Evolutionary conservation across 2,797 vertebrate genomes (phyloP).

Genomic region (Halcyon badia): DNA sequence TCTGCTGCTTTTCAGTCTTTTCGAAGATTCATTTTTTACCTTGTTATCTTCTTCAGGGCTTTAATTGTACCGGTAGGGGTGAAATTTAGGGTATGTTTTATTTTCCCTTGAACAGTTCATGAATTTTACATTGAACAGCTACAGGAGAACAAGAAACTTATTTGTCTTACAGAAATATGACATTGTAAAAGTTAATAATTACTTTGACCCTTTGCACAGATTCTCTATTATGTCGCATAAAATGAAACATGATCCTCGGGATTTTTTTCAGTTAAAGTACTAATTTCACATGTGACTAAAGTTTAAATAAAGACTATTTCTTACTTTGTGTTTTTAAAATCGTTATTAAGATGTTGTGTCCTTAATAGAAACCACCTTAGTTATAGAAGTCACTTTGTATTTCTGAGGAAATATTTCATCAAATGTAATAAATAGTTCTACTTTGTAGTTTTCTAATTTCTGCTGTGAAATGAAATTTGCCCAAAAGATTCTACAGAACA

Average conservation of each 20-base stretch:
- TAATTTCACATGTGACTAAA: not conserved
- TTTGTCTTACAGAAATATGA: not conserved
- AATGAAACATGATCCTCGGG: not conserved
- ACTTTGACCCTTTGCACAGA: conserved; percentile 17
- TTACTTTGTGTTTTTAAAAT: not conserved
- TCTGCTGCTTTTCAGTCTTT: not conserved
- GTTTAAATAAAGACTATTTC: not conserved
- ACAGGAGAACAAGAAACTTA: not conserved
- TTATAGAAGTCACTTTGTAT: not conserved
- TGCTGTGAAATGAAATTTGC: not conserved
- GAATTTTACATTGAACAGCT: not conserved
- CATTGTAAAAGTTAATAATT: conserved; percentile 51
- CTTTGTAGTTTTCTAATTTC: not conserved
- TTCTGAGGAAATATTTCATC: not conserved
- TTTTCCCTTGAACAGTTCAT: not conserved
- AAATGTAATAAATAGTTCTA: not conserved
- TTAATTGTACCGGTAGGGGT: not conserved
- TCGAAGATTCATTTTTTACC: not conserved
- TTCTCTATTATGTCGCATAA: not conserved
- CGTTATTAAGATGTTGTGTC: not conserved
- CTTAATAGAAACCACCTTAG: not conserved
- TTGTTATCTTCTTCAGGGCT: not conserved
- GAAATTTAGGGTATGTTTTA: not conserved
- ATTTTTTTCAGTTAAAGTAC: not conserved
- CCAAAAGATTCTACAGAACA: not conserved